A percentile compares a stretch with the other conserved stretches of the same genome.
Evolutionary conservation across 2,888 invertebrate genomes (phyloP).

Genomic region (Habrosyne pyritoides): DNA sequence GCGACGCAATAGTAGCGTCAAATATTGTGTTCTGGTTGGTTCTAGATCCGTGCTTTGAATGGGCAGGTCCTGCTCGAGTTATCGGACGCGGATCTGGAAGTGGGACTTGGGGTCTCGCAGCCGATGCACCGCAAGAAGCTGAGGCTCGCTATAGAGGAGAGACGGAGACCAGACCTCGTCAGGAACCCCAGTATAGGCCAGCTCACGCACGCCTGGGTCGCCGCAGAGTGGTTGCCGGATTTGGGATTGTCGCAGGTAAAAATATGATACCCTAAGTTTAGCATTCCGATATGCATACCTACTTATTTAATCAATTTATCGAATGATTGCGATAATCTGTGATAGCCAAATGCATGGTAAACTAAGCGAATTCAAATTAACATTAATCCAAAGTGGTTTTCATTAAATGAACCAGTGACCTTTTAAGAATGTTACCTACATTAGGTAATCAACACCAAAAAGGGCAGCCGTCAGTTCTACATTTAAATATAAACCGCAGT

Average conservation of each 20-base stretch:
- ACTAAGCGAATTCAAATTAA: too few species aligned
- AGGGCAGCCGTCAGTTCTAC: neutral
- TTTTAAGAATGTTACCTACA: too few species aligned
- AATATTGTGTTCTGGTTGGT: conserved; percentile 85
- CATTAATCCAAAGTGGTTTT: too few species aligned
- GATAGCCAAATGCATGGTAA: too few species aligned
- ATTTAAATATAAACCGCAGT: neutral
- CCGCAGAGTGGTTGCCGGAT: conserved; percentile 96
- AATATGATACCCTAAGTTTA: too few species aligned
- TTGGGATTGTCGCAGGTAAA: conserved; percentile 91
- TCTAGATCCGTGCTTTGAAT: conserved; percentile 87
- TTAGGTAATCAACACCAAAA: neutral
- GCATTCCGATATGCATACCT: too few species aligned
- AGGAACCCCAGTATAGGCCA: conserved; percentile 94
- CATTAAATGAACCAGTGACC: too few species aligned
- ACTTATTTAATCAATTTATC: too few species aligned
- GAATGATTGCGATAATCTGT: too few species aligned
- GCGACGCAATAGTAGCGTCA: conserved; percentile 80
- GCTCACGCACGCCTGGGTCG: conserved; percentile 96
- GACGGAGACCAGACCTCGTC: conserved; percentile 93
- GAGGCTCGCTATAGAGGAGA: conserved; percentile 96
- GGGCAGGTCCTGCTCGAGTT: conserved; percentile 94
- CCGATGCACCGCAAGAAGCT: conserved; percentile 97
- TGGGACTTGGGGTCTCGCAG: conserved; percentile 94
- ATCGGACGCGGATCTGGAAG: conserved; percentile 95